Percentiles rank a stretch among this genome's conserved stretches.
Evolutionary conservation across 2,888 invertebrate species (phyloP).

Genomic region (Cerastis rubricosa): DNA sequence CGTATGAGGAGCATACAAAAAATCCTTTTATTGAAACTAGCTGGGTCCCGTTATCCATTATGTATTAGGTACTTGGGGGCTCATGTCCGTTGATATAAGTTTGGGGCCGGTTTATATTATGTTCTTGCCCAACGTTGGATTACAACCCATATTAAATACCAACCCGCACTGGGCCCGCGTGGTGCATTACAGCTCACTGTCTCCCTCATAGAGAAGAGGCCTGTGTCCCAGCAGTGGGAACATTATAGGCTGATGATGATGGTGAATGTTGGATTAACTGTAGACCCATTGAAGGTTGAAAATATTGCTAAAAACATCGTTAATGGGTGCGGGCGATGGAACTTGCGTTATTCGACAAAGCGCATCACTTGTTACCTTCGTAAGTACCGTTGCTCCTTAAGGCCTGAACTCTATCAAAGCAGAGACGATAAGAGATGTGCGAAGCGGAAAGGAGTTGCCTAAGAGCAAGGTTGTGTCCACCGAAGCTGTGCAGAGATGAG

Average conservation of each 20-base stretch:
- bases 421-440: no score
- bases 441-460: no score
- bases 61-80: conserved; percentile 82
- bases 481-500: no score
- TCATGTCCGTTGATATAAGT: conserved; percentile 74
- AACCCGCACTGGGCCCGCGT: no score
- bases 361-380: not conserved
- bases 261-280: not conserved
- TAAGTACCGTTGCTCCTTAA: not conserved
- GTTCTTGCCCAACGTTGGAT: not conserved
- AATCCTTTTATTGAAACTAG: conserved; percentile 90
- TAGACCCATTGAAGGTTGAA: not conserved
- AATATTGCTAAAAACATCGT: not conserved
- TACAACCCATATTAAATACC: no score
- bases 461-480: no score
- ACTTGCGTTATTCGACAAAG: no score
- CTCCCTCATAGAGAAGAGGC: no score
- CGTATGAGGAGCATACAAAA: conserved; percentile 82
- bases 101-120: not conserved
- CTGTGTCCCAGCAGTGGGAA: no score
- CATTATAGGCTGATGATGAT: no score
- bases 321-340: not conserved
- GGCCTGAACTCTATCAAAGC: no score
- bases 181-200: no score
- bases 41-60: conserved; percentile 86